These are phyloP conservation scores for Hylaea fasciaria DNA, from an alignment of 2,888 invertebrate species.

Conservation along the genomic window DNA sequence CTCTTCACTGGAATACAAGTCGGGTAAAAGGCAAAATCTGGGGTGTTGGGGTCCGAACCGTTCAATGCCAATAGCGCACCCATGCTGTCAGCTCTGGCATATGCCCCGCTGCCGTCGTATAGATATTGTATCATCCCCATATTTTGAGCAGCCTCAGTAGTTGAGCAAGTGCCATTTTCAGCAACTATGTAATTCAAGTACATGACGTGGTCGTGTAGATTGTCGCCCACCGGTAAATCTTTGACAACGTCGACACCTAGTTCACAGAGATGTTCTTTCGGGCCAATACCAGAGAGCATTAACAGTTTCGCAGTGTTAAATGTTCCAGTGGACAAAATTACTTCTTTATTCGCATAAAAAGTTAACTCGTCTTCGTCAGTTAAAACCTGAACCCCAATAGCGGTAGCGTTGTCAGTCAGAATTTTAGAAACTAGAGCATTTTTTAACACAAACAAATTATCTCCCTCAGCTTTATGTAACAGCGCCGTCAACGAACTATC, in stretches of 20 bases:
- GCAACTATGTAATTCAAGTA: slow-evolving; percentile 60
- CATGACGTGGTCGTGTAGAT: slow-evolving; percentile 72
- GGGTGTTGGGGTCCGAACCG: slow-evolving; percentile 48
- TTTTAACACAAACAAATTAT: slow-evolving; percentile 62
- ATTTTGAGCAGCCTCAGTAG: slow-evolving; percentile 40
- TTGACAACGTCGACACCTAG: slow-evolving; percentile 55
- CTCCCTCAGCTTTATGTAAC: slow-evolving; percentile 51
- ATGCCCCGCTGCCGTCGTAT: slow-evolving; percentile 59
- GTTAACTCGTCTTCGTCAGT: slow-evolving; percentile 45
- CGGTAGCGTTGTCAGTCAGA: slow-evolving; percentile 55
- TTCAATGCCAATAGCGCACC: slow-evolving; percentile 60
- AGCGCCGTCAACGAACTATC: slow-evolving; percentile 66
- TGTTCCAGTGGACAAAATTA: slow-evolving; percentile 69
- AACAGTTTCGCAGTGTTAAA: slow-evolving; percentile 73
- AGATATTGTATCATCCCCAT: slow-evolving; percentile 65
- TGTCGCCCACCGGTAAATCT: slow-evolving; percentile 70
- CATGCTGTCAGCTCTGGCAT: slow-evolving; percentile 60
- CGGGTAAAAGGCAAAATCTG: slow-evolving; percentile 72
- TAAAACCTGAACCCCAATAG: slow-evolving; percentile 58
- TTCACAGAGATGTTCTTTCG: slow-evolving; percentile 55
- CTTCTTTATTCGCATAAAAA: slow-evolving; percentile 62
- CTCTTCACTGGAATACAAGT: slow-evolving; percentile 54
- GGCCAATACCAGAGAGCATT: slow-evolving; percentile 71
- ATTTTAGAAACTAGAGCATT: slow-evolving; percentile 62
- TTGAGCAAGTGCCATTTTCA: slow-evolving; percentile 62